A percentile compares a stretch with the other conserved stretches of the same genome.
Evolutionary conservation across 2,888 invertebrate species (phyloP).

Genomic region (Caenorhabditis japonica): DNA sequence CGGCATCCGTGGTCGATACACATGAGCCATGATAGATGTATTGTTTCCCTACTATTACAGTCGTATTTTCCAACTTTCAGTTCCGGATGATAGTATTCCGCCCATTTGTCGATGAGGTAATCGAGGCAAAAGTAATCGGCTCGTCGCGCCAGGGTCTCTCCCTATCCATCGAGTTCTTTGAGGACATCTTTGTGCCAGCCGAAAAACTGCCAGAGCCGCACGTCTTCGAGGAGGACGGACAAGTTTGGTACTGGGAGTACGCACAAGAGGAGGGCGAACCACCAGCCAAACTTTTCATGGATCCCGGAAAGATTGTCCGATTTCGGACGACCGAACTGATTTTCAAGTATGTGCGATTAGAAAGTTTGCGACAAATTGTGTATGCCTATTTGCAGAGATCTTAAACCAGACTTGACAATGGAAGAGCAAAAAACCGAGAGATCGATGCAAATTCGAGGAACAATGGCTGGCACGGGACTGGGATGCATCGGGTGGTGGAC

Average conservation of each 20-base stretch:
- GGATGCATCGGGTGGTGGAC: slow-evolving; percentile 74
- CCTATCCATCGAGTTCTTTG: slow-evolving; percentile 88
- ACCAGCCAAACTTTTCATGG: slow-evolving; percentile 69
- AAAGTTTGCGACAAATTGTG: no score
- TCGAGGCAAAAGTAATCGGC: slow-evolving; percentile 87
- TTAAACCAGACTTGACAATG: slow-evolving; percentile 56
- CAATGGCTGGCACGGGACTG: slow-evolving; percentile 72
- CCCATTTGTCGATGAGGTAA: slow-evolving; percentile 92
- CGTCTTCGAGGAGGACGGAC: slow-evolving; percentile 81
- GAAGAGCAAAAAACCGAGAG: slow-evolving; percentile 54
- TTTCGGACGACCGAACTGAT: slow-evolving; percentile 64
- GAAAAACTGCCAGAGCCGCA: slow-evolving; percentile 93
- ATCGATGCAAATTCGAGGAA: slow-evolving; percentile 63
- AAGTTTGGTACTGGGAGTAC: slow-evolving; percentile 71
- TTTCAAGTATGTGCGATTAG: slow-evolving; percentile 57
- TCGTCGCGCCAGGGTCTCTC: slow-evolving; percentile 81
- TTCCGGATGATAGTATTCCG: slow-evolving; percentile 95
- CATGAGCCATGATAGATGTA: no score
- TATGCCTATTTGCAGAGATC: slow-evolving; percentile 42
- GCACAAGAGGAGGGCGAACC: slow-evolving; percentile 59
- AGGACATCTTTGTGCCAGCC: slow-evolving; percentile 93
- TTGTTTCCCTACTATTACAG: no score
- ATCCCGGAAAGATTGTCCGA: slow-evolving; percentile 66
- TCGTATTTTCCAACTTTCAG: slow-evolving; percentile 33
- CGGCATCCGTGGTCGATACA: no score